Evolutionary conservation across 2,113 vertebrate species (phyloP).

Genomic region (Corythaixoides concolor): DNA sequence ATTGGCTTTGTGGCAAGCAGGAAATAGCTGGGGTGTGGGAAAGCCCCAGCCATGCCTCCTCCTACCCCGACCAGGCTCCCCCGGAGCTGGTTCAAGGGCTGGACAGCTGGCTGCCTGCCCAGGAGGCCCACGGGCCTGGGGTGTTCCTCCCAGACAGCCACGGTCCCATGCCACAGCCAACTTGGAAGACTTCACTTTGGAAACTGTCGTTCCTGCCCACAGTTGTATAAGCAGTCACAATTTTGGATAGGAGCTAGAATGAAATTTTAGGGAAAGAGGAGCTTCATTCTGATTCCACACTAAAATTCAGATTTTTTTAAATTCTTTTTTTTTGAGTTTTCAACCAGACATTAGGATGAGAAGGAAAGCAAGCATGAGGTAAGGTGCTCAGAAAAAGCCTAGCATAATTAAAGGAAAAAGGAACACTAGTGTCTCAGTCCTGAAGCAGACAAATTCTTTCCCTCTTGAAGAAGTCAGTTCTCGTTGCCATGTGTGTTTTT

Average conservation of each 20-base stretch:
- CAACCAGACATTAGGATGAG: neutral
- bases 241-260: neutral
- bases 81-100: rapidly evolving
- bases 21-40: slow-evolving; percentile 17
- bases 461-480: neutral
- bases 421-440: neutral
- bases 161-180: neutral
- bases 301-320: neutral
- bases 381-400: neutral
- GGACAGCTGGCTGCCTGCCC: neutral
- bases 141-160: neutral
- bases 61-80: neutral
- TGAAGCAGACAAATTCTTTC: neutral
- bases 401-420: neutral
- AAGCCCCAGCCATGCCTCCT: neutral
- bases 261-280: neutral
- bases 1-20: neutral
- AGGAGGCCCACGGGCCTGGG: neutral
- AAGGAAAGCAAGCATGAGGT: neutral
- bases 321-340: neutral
- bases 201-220: neutral
- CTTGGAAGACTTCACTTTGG: neutral
- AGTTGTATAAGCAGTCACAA: neutral
- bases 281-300: neutral
- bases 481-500: neutral